These are phyloP conservation scores for Fulica atra DNA, from an alignment of 2,113 vertebrate genomes.

Conservation along the genomic window DNA sequence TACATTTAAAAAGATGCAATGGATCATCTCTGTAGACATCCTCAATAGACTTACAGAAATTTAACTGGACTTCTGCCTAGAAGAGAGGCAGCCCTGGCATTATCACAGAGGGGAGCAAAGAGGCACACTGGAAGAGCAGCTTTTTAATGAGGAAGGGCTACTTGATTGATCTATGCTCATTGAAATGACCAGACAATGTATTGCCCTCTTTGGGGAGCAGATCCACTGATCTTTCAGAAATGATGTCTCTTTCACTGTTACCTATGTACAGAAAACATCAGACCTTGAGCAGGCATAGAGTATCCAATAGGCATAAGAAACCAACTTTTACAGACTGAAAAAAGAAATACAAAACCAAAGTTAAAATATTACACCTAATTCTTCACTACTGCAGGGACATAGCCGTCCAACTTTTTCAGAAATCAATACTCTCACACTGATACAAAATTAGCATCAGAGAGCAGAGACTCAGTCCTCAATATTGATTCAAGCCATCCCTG, in stretches of 20 bases:
- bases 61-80: background rate
- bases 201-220: background rate
- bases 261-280: background rate
- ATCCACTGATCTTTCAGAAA: background rate
- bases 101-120: background rate
- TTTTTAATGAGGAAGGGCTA: background rate
- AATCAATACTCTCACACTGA: background rate
- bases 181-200: background rate
- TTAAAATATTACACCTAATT: background rate
- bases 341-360: background rate
- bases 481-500: background rate
- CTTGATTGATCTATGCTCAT: background rate
- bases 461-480: background rate
- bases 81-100: background rate
- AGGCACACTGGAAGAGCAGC: background rate
- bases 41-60: rapidly evolving
- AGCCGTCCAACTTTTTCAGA: background rate
- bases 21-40: background rate
- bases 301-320: background rate
- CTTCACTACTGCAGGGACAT: background rate
- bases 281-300: rapidly evolving
- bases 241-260: background rate
- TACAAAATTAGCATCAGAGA: background rate
- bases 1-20: background rate
- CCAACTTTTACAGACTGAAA: background rate